These are phyloP conservation scores for Montipora capricornis DNA, from an alignment of 64 coral and sea anemone genomes.

Conservation along the genomic window DNA sequence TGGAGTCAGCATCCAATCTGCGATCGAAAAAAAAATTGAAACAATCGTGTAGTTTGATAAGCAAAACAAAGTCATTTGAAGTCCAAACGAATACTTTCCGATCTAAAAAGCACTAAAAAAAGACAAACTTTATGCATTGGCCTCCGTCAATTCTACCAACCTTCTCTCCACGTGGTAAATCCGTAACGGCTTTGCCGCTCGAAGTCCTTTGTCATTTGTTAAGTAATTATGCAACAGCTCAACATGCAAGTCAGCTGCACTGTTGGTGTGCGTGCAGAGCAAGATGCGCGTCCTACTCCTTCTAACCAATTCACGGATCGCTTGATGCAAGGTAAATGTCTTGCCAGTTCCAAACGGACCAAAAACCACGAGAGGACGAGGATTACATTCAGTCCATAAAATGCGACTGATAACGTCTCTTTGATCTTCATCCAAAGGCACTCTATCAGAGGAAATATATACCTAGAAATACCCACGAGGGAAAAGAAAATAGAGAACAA, in stretches of 20 bases:
- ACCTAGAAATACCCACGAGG: too few relatives aligned
- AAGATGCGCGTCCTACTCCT: slow-evolving; percentile 59
- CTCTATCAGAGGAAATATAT: too few relatives aligned
- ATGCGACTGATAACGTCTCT: slow-evolving; percentile 65
- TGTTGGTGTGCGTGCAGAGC: slow-evolving; percentile 85
- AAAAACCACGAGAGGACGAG: slow-evolving; percentile 82
- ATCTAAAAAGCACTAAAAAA: too few relatives aligned
- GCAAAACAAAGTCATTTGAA: too few relatives aligned
- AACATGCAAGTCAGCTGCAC: slow-evolving; percentile 87
- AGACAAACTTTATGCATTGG: not conserved
- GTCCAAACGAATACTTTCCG: too few relatives aligned
- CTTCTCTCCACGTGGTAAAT: slow-evolving; percentile 60
- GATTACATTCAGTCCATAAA: not conserved
- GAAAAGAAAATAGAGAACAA: not conserved
- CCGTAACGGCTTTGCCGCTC: slow-evolving; percentile 66
- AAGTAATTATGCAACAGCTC: slow-evolving; percentile 72
- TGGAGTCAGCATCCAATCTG: slow-evolving; percentile 33
- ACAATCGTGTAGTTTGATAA: too few relatives aligned
- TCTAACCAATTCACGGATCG: slow-evolving; percentile 75
- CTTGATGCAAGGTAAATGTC: slow-evolving; percentile 82
- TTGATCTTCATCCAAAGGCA: slow-evolving; percentile 43
- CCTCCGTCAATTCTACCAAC: not conserved
- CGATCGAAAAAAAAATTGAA: not conserved
- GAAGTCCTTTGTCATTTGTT: slow-evolving; percentile 26
- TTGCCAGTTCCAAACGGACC: slow-evolving; percentile 96